phyloP scores from a whole-genome alignment of 2,113 vertebrate species.

The Pycnonotus jocosus region DNA sequence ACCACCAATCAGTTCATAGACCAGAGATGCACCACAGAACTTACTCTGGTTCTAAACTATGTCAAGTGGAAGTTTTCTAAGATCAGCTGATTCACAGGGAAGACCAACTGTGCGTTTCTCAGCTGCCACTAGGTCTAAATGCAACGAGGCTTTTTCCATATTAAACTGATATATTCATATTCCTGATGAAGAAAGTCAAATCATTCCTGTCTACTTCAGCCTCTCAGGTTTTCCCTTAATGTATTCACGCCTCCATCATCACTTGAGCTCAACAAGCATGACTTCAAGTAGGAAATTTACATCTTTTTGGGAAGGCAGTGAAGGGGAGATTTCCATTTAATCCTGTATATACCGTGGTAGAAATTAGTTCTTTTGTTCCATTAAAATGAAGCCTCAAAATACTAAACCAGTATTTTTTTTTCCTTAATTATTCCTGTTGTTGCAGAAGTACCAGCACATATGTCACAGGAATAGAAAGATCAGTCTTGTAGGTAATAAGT shows the following conservation, averaged over 20 bases:
- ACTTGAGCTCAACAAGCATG: neutral
- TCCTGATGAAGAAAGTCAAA: neutral
- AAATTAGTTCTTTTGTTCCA: slow-evolving; percentile 36
- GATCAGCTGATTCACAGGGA: neutral
- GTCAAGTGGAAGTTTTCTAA: neutral
- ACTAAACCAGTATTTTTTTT: neutral
- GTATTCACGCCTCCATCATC: neutral
- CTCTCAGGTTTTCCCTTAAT: neutral
- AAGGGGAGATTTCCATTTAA: neutral
- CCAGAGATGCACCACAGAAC: neutral
- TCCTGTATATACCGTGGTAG: neutral
- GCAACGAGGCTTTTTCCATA: neutral
- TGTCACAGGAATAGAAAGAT: slow-evolving; percentile 33
- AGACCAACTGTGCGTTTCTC: neutral
- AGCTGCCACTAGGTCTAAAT: neutral
- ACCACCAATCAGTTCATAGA: neutral
- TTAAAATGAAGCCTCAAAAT: neutral
- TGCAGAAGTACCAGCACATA: neutral
- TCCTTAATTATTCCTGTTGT: slow-evolving; percentile 27
- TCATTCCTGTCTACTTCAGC: neutral
- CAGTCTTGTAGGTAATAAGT: slow-evolving; percentile 38
- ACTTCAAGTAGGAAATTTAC: neutral
- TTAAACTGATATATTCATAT: neutral
- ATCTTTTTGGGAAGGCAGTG: neutral
- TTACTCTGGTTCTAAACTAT: neutral